phyloP scores from a whole-genome alignment of 2,113 vertebrate species.

The Furnarius figulus region DNA sequence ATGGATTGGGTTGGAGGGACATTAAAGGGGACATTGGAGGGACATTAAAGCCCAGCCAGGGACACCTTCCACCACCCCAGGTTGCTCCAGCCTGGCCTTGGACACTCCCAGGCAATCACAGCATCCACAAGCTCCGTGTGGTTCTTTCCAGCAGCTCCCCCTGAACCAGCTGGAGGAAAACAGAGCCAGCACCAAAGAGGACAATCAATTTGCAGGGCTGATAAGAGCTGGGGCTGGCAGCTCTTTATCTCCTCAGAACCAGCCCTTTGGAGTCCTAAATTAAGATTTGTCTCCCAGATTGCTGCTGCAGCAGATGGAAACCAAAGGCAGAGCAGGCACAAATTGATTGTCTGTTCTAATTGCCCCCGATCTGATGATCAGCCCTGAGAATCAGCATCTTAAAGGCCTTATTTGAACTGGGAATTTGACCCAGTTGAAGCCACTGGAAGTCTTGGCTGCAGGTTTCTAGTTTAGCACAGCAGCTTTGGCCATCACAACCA shows the following conservation, averaged over 20 bases:
- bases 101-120: background rate
- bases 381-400: background rate
- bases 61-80: background rate
- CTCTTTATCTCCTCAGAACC: background rate
- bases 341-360: background rate
- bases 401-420: background rate
- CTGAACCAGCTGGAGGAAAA: background rate
- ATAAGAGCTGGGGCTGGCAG: background rate
- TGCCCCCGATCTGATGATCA: background rate
- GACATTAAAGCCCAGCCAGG: background rate
- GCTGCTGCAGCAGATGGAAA: slow-evolving; percentile 1
- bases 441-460: background rate
- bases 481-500: background rate
- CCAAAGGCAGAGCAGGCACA: background rate
- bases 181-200: background rate
- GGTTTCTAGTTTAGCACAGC: background rate
- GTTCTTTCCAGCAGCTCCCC: background rate
- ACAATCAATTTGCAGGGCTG: slow-evolving; percentile 8
- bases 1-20: background rate
- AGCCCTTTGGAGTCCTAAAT: slow-evolving; percentile 2
- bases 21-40: background rate
- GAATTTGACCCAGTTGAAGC: background rate
- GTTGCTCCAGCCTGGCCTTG: background rate
- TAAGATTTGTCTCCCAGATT: slow-evolving; percentile 2
- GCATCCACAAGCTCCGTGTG: background rate